Percentiles rank a stretch among this genome's conserved stretches.
Conservation (phyloP, 2,888 invertebrate genomes). For the Amiota communis region DNA sequence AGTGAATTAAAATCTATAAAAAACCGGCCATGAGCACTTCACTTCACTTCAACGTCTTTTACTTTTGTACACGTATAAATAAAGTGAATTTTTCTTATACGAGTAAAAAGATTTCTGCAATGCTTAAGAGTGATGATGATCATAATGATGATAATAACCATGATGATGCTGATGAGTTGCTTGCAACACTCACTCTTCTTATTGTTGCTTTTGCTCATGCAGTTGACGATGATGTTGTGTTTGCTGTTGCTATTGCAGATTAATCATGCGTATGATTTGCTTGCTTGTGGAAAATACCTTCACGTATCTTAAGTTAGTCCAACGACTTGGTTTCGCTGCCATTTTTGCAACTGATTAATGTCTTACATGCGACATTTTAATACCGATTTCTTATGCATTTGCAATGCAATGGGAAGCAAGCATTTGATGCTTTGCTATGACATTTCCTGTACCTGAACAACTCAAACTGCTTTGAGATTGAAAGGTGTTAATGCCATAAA, state of each 20-base stretch:
- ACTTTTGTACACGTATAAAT: neutral
- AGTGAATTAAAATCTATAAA: neutral
- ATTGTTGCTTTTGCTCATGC: neutral
- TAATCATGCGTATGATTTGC: slow-evolving; percentile 58
- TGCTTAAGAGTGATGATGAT: neutral
- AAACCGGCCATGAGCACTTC: slow-evolving; percentile 34
- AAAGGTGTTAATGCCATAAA: slow-evolving; percentile 66
- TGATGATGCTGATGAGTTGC: neutral
- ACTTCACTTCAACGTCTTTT: no score
- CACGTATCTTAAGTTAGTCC: neutral
- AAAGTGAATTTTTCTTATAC: slow-evolving; percentile 54
- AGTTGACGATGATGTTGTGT: neutral
- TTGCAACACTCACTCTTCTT: no score
- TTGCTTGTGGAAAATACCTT: slow-evolving; percentile 41
- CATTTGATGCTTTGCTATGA: slow-evolving; percentile 47
- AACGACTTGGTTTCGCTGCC: slow-evolving; percentile 49
- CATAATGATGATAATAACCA: neutral
- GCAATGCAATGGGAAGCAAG: slow-evolving; percentile 40
- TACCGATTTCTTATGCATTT: slow-evolving; percentile 67
- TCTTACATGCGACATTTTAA: slow-evolving; percentile 66
- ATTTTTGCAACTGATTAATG: slow-evolving; percentile 64
- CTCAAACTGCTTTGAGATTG: slow-evolving; percentile 55
- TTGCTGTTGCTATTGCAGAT: slow-evolving; percentile 51
- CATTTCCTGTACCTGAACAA: slow-evolving; percentile 62
- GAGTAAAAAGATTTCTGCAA: slow-evolving; percentile 41